phyloP scores from a whole-genome alignment of 2,888 invertebrate genomes.

The Tipula vernalis region DNA sequence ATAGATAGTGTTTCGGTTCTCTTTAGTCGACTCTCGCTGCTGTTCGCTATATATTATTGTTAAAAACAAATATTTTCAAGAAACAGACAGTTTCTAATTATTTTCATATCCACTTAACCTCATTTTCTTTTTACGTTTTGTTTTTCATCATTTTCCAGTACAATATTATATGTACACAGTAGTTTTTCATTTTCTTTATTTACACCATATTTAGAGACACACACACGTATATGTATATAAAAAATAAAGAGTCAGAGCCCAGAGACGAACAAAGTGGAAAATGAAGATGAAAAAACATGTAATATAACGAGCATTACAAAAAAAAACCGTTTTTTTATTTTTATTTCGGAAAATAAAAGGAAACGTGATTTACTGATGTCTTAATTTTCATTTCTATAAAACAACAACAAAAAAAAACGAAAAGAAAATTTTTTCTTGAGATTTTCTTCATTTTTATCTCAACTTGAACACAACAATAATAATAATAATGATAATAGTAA shows the following conservation, averaged over 20 bases:
- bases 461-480: constrained; percentile 1
- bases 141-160: background rate
- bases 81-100: constrained; percentile 4
- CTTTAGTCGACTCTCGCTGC: background rate
- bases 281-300: background rate
- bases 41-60: background rate
- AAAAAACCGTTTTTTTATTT: background rate
- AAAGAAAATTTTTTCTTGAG: background rate
- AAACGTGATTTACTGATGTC: constrained; percentile 4
- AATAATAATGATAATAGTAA: background rate
- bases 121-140: background rate
- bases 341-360: background rate
- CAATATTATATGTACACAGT: background rate
- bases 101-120: constrained; percentile 9
- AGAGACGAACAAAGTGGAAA: background rate
- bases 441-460: background rate
- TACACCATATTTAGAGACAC: background rate
- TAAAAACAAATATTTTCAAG: background rate
- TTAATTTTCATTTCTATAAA: background rate
- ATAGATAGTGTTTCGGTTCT: background rate
- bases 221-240: background rate
- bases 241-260: background rate
- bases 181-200: background rate
- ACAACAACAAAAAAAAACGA: background rate
- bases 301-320: background rate